Conservation (phyloP, 2,113 vertebrate genomes). For the Mesembrinibis cayennensis region DNA sequence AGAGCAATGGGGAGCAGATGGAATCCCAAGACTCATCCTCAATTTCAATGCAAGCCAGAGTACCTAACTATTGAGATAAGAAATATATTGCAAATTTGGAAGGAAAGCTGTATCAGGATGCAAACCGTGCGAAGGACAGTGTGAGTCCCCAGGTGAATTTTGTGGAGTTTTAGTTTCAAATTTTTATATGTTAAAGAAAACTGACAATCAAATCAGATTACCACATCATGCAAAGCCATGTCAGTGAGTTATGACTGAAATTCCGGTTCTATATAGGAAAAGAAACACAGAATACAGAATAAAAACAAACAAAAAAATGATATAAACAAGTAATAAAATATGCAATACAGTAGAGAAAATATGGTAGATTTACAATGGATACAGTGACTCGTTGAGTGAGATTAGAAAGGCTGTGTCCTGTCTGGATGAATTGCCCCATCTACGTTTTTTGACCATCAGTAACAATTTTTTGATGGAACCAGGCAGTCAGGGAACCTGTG, state of each 20-base stretch:
- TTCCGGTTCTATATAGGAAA: neutral
- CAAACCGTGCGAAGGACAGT: neutral
- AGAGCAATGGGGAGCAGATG: neutral
- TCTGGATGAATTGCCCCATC: neutral
- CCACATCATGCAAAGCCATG: neutral
- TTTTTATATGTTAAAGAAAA: neutral
- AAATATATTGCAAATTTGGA: neutral
- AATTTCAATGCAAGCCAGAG: neutral
- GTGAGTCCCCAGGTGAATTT: neutral
- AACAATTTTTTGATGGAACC: neutral
- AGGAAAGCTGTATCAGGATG: neutral
- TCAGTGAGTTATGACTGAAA: neutral
- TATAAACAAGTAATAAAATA: neutral
- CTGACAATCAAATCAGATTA: neutral
- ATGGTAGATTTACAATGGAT: neutral
- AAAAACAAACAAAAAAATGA: neutral
- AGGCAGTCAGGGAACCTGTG: neutral
- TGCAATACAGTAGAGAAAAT: neutral
- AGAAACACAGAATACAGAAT: neutral
- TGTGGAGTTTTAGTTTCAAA: neutral
- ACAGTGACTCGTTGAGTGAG: neutral
- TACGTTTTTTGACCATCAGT: neutral
- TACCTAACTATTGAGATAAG: neutral
- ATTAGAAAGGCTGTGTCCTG: neutral
- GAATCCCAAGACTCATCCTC: neutral